Evolutionary conservation across 2,113 vertebrate species (phyloP).

Genomic region (Protobothrops mucrosquamatus): DNA sequence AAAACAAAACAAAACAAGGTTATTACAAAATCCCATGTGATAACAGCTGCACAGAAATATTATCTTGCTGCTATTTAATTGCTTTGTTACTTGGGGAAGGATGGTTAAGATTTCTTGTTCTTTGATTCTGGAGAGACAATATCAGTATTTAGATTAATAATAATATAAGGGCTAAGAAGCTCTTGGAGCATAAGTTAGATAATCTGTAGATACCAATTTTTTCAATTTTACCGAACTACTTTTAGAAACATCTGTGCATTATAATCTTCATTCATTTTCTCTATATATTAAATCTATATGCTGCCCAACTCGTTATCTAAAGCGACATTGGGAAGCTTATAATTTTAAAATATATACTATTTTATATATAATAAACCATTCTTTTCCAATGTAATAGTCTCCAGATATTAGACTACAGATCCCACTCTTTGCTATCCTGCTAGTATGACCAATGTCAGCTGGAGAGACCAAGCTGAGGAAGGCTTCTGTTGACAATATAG

Average conservation of each 20-base stretch:
- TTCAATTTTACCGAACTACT: neutral
- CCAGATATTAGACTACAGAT: neutral
- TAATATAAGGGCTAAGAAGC: neutral
- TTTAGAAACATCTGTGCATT: neutral
- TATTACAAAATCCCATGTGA: neutral
- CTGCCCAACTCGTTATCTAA: neutral
- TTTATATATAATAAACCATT: neutral
- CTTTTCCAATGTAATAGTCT: neutral
- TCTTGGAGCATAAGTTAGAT: neutral
- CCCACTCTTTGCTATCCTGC: neutral
- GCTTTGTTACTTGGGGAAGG: neutral
- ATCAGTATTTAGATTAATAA: neutral
- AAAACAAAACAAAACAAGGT: slow-evolving; percentile 44
- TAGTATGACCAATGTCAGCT: neutral
- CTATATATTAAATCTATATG: neutral
- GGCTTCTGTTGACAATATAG: neutral
- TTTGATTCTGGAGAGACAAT: neutral
- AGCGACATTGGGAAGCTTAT: neutral
- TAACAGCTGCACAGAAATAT: neutral
- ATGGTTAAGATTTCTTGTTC: neutral
- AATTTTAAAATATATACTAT: neutral
- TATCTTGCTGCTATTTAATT: neutral
- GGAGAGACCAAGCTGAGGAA: neutral
- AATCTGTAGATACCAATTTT: neutral
- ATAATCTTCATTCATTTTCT: neutral